Conservation (phyloP, 1,140 invertebrate genomes). For the Ceratina japonica region DNA sequence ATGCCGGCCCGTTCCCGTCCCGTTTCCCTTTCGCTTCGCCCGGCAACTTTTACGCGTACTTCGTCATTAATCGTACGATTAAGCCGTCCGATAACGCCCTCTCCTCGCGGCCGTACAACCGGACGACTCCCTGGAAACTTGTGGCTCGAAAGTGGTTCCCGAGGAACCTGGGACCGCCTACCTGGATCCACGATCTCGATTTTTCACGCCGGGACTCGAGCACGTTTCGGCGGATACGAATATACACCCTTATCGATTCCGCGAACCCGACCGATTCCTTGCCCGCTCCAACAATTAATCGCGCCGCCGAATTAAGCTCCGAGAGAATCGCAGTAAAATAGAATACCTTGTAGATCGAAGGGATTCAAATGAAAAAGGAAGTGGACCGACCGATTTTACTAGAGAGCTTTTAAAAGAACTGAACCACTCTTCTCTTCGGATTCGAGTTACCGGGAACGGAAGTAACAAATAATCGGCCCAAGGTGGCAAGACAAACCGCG, state of each 20-base stretch:
- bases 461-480: slow-evolving; percentile 77
- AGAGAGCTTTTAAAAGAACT: no score
- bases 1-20: slow-evolving; percentile 46
- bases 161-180: slow-evolving; percentile 57
- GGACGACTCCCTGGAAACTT: slow-evolving; percentile 52
- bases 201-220: slow-evolving; percentile 52
- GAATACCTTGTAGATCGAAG: no score
- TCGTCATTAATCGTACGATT: slow-evolving; percentile 71
- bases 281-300: slow-evolving; percentile 14
- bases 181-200: slow-evolving; percentile 50
- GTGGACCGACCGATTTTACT: no score
- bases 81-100: slow-evolving; percentile 65
- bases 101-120: slow-evolving; percentile 50
- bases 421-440: no score
- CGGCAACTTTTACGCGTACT: slow-evolving; percentile 61
- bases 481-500: slow-evolving; percentile 77
- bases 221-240: slow-evolving; percentile 42
- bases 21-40: slow-evolving; percentile 47
- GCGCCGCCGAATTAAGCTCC: background rate
- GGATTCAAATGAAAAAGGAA: no score
- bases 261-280: slow-evolving; percentile 34
- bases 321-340: no score
- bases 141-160: background rate
- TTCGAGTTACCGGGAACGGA: slow-evolving; percentile 67
- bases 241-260: slow-evolving; percentile 52